Evolutionary conservation across 2,888 invertebrate genomes (phyloP).

Genomic region (Dascillus cervinus): DNA sequence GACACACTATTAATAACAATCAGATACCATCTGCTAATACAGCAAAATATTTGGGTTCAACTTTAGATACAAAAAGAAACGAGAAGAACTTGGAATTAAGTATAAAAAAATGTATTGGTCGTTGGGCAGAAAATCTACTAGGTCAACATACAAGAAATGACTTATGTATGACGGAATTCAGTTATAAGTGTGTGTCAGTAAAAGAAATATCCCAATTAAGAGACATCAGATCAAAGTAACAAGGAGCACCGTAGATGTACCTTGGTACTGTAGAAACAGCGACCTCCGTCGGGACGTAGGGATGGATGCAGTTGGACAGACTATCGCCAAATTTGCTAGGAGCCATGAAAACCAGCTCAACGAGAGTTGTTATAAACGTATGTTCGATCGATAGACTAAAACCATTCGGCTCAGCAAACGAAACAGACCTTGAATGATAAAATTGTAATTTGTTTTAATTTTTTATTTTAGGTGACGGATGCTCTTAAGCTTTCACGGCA

Average conservation of each 20-base stretch:
- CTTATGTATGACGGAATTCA: conserved; percentile 6
- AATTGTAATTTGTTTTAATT: no score
- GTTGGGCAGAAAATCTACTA: conserved; percentile 5
- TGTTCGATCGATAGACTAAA: no score
- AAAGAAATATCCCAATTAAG: conserved; percentile 1
- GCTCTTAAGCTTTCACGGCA: no score
- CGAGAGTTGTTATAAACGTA: no score
- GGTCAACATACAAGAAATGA: conserved; percentile 3
- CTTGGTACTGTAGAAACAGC: conserved; percentile 12
- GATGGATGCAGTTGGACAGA: conserved; percentile 9
- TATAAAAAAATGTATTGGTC: conserved; percentile 7
- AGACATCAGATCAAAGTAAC: no score
- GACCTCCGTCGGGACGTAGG: conserved; percentile 13
- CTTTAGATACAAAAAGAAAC: conserved; percentile 12
- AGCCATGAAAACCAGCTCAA: no score
- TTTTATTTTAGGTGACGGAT: no score
- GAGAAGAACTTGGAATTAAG: conserved; percentile 8
- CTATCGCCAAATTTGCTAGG: conserved; percentile 12
- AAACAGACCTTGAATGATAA: no score
- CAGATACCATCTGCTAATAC: conserved; percentile 9
- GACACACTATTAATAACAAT: no score
- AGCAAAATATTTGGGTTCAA: conserved; percentile 15
- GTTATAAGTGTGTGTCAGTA: conserved; percentile 3
- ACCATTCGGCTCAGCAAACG: no score
- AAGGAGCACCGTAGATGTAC: conserved; percentile 4